Percentiles rank a stretch among this genome's conserved stretches.
Evolutionary conservation across 2,797 vertebrate genomes (phyloP).

Genomic region (Spatula clypeata): DNA sequence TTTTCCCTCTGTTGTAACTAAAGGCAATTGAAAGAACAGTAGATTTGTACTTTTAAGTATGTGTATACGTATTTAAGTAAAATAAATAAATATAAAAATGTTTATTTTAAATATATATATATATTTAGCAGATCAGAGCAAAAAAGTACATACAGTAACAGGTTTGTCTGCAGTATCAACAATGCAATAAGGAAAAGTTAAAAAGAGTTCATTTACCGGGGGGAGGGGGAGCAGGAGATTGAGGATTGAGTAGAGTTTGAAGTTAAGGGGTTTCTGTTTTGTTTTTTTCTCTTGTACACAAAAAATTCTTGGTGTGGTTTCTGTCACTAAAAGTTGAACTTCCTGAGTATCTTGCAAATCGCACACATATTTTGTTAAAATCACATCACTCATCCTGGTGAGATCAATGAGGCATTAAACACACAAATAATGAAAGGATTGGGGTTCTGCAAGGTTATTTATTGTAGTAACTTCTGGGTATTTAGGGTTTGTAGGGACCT

Average conservation of each 20-base stretch:
- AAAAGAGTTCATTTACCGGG: not conserved
- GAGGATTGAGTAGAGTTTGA: not conserved
- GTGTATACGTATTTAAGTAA: not conserved
- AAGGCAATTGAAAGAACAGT: not conserved
- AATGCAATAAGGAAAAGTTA: not conserved
- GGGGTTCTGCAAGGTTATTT: not conserved
- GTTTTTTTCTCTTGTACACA: not conserved
- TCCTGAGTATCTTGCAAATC: not conserved
- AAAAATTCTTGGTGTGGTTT: not conserved
- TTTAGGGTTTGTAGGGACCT: not conserved
- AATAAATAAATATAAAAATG: not conserved
- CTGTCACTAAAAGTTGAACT: not conserved
- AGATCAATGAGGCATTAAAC: not conserved
- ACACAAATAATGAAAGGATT: not conserved
- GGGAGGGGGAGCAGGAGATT: not conserved
- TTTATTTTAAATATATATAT: not conserved
- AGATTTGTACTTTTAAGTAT: slow-evolving; percentile 17
- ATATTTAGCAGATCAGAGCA: not conserved
- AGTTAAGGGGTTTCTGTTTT: not conserved
- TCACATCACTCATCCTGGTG: not conserved
- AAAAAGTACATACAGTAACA: not conserved
- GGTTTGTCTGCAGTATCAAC: not conserved
- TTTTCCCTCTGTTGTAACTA: not conserved
- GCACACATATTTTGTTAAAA: not conserved
- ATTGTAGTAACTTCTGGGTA: not conserved